Percentiles rank a stretch among this genome's conserved stretches.
phyloP scores from a whole-genome alignment of 2,888 invertebrate species.

The Diarsia rubi region DNA sequence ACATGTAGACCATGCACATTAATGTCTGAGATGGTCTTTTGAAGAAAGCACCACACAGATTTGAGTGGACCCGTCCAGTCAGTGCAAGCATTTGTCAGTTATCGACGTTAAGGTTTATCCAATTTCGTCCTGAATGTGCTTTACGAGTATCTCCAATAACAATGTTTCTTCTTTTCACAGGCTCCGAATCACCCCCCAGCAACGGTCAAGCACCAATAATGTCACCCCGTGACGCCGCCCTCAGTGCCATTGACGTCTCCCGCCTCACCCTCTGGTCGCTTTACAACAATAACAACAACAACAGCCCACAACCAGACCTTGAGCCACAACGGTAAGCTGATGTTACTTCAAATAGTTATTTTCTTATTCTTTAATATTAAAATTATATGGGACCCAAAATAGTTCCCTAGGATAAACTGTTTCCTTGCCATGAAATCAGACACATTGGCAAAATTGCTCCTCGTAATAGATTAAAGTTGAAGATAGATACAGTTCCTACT shows the following conservation, averaged over 20 bases:
- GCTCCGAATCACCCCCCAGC: slow-evolving; percentile 87
- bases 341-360: not conserved
- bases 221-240: slow-evolving; percentile 88
- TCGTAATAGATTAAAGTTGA: too few relatives aligned
- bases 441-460: too few relatives aligned
- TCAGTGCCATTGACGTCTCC: slow-evolving; percentile 94
- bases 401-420: slow-evolving; percentile 14
- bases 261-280: slow-evolving; percentile 96
- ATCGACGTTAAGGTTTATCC: too few relatives aligned
- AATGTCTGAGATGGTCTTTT: too few relatives aligned
- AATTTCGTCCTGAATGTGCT: too few relatives aligned
- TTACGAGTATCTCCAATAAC: not conserved
- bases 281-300: slow-evolving; percentile 94
- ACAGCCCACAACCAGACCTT: slow-evolving; percentile 88
- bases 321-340: slow-evolving; percentile 86
- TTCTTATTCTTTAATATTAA: too few relatives aligned
- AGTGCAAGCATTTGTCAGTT: too few relatives aligned
- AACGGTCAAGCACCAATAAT: slow-evolving; percentile 87
- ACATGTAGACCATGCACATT: too few relatives aligned
- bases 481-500: too few relatives aligned
- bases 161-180: slow-evolving; percentile 66
- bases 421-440: not conserved
- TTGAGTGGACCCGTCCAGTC: too few relatives aligned
- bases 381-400: not conserved
- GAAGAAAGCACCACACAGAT: too few relatives aligned